phyloP scores from a whole-genome alignment of 1,140 invertebrate species.

The Myzus persicae region DNA sequence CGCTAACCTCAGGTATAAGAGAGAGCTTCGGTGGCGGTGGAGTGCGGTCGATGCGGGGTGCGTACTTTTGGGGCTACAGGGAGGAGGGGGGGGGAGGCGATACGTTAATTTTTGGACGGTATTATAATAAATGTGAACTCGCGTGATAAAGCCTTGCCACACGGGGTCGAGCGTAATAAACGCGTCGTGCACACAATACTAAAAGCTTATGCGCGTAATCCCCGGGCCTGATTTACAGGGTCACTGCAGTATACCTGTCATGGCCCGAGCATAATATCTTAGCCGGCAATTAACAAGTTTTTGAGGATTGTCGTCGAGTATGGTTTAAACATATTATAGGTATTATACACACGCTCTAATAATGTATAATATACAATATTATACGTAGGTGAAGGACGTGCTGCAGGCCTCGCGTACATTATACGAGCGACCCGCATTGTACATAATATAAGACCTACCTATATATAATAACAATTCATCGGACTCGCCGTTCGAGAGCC shows the following conservation, averaged over 20 bases:
- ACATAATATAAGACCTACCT: background rate
- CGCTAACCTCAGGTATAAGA: background rate
- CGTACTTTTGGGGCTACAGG: too few species aligned
- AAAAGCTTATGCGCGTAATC: conserved; percentile 41
- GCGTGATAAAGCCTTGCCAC: background rate
- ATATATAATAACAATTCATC: conserved; percentile 33
- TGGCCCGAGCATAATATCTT: background rate
- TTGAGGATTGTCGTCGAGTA: conserved; percentile 43
- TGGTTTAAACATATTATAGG: background rate
- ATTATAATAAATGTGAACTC: conserved; percentile 35
- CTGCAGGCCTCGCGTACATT: background rate
- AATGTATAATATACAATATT: background rate
- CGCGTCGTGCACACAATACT: background rate
- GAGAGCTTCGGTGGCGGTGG: background rate
- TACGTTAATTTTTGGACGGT: conserved; percentile 39
- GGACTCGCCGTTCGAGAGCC: background rate
- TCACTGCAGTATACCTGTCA: conserved; percentile 20
- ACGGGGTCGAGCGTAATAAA: conserved; percentile 27
- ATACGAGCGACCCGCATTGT: background rate
- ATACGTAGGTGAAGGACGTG: background rate
- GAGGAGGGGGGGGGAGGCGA: background rate
- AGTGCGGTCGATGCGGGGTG: background rate
- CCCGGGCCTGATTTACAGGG: conserved; percentile 50
- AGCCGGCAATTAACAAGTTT: conserved; percentile 54
- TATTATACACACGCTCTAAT: background rate